Conservation (phyloP, 2,797 vertebrate species). For the Gymnopithys bicolor region DNA sequence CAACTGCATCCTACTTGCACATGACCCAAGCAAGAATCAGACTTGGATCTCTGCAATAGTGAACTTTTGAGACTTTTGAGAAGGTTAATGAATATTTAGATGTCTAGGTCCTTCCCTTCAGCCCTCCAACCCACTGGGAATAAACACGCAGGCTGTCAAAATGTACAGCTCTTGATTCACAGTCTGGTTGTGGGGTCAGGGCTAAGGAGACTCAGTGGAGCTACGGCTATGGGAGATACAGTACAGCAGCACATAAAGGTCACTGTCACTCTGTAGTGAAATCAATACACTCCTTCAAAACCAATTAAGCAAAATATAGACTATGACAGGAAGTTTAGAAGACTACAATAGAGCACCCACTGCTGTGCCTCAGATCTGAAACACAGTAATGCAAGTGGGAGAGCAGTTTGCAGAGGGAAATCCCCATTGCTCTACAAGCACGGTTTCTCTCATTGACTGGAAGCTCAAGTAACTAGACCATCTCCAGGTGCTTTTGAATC, state of each 20-base stretch:
- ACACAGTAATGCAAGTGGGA: not conserved
- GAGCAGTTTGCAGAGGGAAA: not conserved
- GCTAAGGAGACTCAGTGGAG: not conserved
- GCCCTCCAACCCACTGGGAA: not conserved
- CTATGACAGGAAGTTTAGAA: not conserved
- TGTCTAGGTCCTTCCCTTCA: not conserved
- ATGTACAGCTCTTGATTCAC: not conserved
- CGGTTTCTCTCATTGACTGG: not conserved
- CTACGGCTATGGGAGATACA: not conserved
- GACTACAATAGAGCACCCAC: not conserved
- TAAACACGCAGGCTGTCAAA: not conserved
- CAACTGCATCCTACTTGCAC: not conserved
- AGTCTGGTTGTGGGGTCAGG: not conserved
- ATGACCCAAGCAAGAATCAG: not conserved
- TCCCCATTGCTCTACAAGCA: not conserved
- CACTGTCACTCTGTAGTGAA: not conserved
- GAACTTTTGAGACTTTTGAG: not conserved
- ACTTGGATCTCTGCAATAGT: not conserved
- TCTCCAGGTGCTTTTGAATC: not conserved
- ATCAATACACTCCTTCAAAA: conserved; percentile 38
- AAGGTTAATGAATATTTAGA: not conserved
- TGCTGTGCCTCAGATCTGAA: not conserved
- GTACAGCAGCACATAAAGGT: not conserved
- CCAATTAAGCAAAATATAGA: conserved; percentile 15
- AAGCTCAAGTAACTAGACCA: not conserved